Conservation (phyloP, 2,888 invertebrate species). For the Nyleta sp. region DNA sequence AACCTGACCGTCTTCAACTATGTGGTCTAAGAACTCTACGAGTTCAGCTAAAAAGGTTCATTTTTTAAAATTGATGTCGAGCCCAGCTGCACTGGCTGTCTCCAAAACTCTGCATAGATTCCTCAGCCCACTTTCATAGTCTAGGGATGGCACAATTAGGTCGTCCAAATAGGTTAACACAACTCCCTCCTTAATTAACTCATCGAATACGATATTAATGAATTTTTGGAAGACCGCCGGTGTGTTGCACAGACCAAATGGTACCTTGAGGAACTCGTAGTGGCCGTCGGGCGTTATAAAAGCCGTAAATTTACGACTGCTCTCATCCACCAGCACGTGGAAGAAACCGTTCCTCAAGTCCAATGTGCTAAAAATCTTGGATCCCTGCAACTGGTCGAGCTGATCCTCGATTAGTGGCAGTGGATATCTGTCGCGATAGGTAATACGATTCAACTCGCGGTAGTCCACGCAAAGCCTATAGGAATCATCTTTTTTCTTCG, state of each 20-base stretch:
- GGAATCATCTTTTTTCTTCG: not conserved
- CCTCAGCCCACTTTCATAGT: not conserved
- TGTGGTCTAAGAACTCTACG: not conserved
- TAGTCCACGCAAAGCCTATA: not conserved
- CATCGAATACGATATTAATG: not conserved
- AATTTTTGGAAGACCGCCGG: not conserved
- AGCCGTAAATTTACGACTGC: not conserved
- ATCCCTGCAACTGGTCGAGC: constrained; percentile 1
- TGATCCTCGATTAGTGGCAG: not conserved
- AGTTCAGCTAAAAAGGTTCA: not conserved
- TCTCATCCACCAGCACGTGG: not conserved
- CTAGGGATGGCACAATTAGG: not conserved
- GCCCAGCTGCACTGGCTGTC: not conserved
- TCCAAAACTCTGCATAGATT: not conserved
- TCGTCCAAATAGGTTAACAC: constrained; percentile 1
- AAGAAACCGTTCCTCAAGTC: constrained; percentile 8
- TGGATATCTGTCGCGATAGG: not conserved
- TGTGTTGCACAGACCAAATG: not conserved
- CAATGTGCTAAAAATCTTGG: not conserved
- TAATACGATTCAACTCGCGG: not conserved
- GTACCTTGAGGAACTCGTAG: not conserved
- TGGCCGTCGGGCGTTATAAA: not conserved
- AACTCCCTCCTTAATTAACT: not conserved
- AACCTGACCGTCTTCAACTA: not conserved
- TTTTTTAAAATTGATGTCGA: not conserved